A percentile compares a stretch with the other conserved stretches of the same genome.
phyloP scores from a whole-genome alignment of 2,888 invertebrate species.

The Andrena minutula region DNA sequence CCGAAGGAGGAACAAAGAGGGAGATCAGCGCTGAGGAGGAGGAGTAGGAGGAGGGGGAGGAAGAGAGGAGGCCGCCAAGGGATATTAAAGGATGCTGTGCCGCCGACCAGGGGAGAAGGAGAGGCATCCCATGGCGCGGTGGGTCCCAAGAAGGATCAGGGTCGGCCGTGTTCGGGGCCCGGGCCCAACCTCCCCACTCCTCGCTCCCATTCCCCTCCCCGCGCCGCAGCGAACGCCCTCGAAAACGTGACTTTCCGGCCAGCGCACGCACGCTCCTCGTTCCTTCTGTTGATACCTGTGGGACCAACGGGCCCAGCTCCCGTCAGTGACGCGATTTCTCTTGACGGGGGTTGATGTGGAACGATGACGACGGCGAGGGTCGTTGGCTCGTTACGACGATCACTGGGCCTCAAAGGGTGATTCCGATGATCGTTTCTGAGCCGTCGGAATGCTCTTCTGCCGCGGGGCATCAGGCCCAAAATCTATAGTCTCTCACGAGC shows the following conservation, averaged over 20 bases:
- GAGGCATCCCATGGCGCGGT: constrained; percentile 76
- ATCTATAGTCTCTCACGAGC: not conserved
- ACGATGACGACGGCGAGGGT: not conserved
- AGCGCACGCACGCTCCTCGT: constrained; percentile 25
- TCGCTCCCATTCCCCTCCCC: not conserved
- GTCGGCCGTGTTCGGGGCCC: constrained; percentile 58
- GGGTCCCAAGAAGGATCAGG: constrained; percentile 75
- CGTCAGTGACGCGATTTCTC: constrained; percentile 4
- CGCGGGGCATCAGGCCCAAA: not conserved
- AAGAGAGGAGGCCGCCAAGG: constrained; percentile 76
- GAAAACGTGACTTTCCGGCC: constrained; percentile 48
- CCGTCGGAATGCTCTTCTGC: not conserved
- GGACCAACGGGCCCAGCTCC: not conserved
- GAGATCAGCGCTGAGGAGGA: constrained; percentile 43
- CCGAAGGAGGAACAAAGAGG: constrained; percentile 50
- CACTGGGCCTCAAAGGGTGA: not conserved
- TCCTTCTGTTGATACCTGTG: constrained; percentile 17
- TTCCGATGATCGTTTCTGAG: not conserved
- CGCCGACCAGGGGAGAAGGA: constrained; percentile 66
- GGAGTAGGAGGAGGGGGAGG: constrained; percentile 71
- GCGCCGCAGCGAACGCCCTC: constrained; percentile 14
- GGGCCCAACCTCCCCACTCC: constrained; percentile 36
- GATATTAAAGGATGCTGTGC: constrained; percentile 81
- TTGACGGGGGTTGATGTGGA: not conserved
- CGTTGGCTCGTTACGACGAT: not conserved